Conservation (phyloP, 1,140 invertebrate genomes). For the Drosophila quadrilineata region DNA sequence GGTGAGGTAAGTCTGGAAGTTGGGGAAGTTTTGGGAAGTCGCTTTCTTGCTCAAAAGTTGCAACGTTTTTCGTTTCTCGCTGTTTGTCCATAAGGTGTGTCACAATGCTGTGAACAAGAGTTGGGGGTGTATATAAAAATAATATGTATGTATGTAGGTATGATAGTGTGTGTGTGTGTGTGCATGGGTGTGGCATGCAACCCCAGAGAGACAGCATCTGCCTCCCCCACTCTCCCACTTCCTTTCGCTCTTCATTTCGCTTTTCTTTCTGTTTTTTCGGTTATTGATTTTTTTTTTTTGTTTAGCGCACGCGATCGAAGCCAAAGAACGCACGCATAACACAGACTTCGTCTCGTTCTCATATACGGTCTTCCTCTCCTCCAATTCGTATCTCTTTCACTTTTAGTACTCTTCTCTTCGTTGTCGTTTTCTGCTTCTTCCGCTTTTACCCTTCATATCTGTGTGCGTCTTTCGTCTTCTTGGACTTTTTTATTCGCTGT, state of each 20-base stretch:
- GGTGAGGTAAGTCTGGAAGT: slow-evolving; percentile 5
- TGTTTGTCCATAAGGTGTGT: slow-evolving; percentile 63
- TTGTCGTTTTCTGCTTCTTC: neutral
- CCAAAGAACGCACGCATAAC: slow-evolving; percentile 15
- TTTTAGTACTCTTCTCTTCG: neutral
- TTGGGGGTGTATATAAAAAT: neutral
- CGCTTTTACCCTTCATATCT: neutral
- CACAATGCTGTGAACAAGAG: slow-evolving; percentile 19
- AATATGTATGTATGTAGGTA: no score
- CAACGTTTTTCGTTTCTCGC: slow-evolving; percentile 9
- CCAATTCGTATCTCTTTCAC: neutral
- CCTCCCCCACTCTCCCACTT: neutral
- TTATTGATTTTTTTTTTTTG: slow-evolving; percentile 34
- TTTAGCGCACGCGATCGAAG: slow-evolving; percentile 30
- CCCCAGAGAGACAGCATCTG: slow-evolving; percentile 35
- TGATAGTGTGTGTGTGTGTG: neutral
- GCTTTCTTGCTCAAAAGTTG: slow-evolving; percentile 39
- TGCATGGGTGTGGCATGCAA: slow-evolving; percentile 36
- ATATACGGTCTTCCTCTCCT: neutral
- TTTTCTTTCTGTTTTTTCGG: slow-evolving; percentile 8
- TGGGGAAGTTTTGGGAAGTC: slow-evolving; percentile 16
- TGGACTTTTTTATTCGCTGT: slow-evolving; percentile 39
- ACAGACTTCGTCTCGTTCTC: neutral
- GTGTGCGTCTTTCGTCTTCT: slow-evolving; percentile 23
- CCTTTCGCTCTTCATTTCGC: neutral